Conservation (phyloP, 2,797 vertebrate genomes). For the Poecilia wingei region DNA sequence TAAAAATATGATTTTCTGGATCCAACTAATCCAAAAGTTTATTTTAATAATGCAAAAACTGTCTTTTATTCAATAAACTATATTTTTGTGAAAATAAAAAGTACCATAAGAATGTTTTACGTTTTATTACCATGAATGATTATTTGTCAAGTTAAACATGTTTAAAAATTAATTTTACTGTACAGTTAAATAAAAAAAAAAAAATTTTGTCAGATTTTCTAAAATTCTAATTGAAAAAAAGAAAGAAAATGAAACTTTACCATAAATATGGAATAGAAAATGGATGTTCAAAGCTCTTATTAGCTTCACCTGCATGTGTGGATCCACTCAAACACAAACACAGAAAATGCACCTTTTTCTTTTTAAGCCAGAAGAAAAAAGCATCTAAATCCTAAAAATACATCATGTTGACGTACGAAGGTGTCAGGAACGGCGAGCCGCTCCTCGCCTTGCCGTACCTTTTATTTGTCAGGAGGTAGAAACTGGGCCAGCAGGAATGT, state of each 20-base stretch:
- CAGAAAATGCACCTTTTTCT: neutral
- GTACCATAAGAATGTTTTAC: neutral
- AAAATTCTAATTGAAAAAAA: neutral
- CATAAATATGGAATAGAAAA: neutral
- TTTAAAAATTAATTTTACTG: neutral
- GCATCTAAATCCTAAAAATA: conserved; percentile 8
- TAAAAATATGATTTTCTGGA: neutral
- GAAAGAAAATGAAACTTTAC: neutral
- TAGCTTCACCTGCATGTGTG: neutral
- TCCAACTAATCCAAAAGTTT: neutral
- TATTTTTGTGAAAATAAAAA: neutral
- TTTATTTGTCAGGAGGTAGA: neutral
- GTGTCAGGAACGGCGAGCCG: neutral
- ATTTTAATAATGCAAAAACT: neutral
- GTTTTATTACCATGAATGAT: neutral
- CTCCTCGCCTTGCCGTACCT: neutral
- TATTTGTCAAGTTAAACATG: neutral
- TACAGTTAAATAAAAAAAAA: neutral
- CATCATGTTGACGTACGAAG: neutral
- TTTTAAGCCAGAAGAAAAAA: neutral
- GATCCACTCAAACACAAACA: neutral
- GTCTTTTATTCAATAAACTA: neutral
- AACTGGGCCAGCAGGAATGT: conserved; percentile 7
- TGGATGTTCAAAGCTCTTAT: neutral
- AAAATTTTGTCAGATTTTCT: neutral